Conservation (phyloP, 2,888 invertebrate species). For the Cheilosia pagana region DNA sequence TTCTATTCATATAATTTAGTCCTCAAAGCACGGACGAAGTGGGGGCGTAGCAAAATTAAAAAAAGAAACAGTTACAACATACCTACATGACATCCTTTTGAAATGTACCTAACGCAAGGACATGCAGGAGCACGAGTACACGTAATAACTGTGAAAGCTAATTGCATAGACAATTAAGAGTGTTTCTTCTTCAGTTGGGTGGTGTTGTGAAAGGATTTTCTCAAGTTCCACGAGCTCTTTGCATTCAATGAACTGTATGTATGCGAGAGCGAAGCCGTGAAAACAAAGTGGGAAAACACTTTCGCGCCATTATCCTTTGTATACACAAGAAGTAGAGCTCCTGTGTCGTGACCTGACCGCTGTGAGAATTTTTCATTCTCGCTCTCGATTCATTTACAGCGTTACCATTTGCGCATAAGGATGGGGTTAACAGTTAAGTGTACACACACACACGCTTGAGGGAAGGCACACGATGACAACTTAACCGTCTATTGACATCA, state of each 20-base stretch:
- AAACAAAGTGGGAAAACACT: slow-evolving; percentile 3
- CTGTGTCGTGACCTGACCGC: slow-evolving; percentile 3
- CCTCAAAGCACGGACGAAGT: neutral
- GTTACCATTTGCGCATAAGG: neutral
- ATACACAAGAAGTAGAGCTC: neutral
- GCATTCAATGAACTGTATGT: neutral
- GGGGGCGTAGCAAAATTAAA: neutral
- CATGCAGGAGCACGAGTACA: neutral
- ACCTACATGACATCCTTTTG: neutral
- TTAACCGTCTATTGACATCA: slow-evolving; percentile 22
- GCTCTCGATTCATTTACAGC: neutral
- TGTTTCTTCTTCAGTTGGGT: neutral
- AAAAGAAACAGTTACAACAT: neutral
- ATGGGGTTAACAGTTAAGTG: neutral
- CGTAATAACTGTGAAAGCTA: slow-evolving; percentile 1
- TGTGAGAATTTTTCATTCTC: neutral
- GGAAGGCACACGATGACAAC: slow-evolving; percentile 7
- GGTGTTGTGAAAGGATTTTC: neutral
- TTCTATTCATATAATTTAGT: slow-evolving; percentile 7
- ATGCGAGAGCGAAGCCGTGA: neutral
- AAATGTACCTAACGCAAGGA: neutral
- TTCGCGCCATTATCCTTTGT: slow-evolving; percentile 5
- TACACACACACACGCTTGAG: neutral
- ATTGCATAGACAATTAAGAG: slow-evolving; percentile 28
- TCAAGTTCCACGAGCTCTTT: neutral